Percentiles rank a stretch among this genome's conserved stretches.
Evolutionary conservation across 2,797 vertebrate genomes (phyloP).

Genomic region (Eulemur rubriventer): DNA sequence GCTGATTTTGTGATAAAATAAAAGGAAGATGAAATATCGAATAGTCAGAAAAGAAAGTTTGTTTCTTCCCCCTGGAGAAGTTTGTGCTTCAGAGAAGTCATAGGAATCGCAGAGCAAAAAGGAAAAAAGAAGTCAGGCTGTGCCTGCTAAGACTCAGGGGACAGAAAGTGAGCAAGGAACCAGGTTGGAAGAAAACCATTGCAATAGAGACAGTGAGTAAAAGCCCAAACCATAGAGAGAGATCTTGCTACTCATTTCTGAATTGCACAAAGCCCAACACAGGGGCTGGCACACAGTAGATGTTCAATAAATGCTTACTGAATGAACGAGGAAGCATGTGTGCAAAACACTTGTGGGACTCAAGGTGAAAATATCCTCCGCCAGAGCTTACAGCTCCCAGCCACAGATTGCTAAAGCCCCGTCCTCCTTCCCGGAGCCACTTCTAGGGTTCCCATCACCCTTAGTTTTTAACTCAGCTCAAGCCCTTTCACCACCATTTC

Average conservation of each 20-base stretch:
- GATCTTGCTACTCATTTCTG: background rate
- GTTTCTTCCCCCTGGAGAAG: background rate
- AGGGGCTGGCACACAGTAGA: background rate
- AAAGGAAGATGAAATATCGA: background rate
- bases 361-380: background rate
- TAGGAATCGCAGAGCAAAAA: background rate
- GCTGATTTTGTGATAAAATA: conserved; percentile 15
- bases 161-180: background rate
- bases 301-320: background rate
- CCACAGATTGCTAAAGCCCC: background rate
- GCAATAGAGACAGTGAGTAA: background rate
- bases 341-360: background rate
- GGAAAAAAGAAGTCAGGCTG: background rate
- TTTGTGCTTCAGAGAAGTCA: background rate
- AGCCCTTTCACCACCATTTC: background rate
- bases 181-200: background rate
- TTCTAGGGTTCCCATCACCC: background rate
- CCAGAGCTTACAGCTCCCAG: background rate
- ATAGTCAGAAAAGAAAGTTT: background rate
- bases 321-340: background rate
- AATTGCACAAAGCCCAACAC: background rate
- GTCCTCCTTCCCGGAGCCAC: background rate
- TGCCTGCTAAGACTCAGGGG: background rate
- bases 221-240: background rate
- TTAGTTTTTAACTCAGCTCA: background rate